Conservation (phyloP, 2,113 vertebrate genomes). For the Ctenodactylus gundi region DNA sequence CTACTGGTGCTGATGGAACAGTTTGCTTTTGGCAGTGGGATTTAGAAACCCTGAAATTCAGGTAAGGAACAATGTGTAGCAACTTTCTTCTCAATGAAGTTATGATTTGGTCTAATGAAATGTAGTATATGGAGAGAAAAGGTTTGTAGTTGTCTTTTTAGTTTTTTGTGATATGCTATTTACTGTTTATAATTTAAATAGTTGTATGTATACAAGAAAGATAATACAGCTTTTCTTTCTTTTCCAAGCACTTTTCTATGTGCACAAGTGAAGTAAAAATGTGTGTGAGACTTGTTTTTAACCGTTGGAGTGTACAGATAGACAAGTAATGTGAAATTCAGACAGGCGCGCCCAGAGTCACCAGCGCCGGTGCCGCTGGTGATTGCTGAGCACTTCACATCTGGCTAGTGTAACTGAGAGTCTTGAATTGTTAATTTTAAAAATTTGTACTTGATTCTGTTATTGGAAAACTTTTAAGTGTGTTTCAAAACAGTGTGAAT, state of each 20-base stretch:
- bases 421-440: background rate
- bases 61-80: conserved; percentile 82
- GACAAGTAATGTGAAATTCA: background rate
- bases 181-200: background rate
- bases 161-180: background rate
- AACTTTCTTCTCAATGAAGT: background rate
- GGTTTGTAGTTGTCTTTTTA: conserved; percentile 22
- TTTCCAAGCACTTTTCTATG: background rate
- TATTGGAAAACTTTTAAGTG: background rate
- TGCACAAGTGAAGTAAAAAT: background rate
- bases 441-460: background rate
- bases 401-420: background rate
- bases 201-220: background rate
- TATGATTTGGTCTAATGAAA: background rate
- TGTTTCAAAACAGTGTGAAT: background rate
- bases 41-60: conserved; percentile 91
- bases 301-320: background rate
- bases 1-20: conserved; percentile 97
- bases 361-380: accelerated
- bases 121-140: background rate
- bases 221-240: background rate
- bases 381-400: background rate
- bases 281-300: background rate
- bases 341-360: background rate
- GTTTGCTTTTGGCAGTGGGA: conserved; percentile 99